A percentile compares a stretch with the other conserved stretches of the same genome.
phyloP scores from a whole-genome alignment of 2,113 vertebrate genomes.

The Cryptomyrus ogoouensis region DNA sequence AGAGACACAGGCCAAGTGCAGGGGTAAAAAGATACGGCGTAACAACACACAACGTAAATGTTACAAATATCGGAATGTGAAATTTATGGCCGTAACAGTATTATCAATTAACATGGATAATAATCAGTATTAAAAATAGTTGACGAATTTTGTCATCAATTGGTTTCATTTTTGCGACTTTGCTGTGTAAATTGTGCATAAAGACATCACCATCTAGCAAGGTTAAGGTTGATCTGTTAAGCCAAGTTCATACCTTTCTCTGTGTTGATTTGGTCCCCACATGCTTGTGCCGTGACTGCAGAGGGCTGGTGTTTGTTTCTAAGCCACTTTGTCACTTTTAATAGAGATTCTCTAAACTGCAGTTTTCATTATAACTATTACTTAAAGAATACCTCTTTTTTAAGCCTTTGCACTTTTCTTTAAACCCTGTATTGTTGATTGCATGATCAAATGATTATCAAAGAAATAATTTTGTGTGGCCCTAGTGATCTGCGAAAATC shows the following conservation, averaged over 20 bases:
- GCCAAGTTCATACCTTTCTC: neutral
- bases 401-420: neutral
- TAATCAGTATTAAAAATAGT: neutral
- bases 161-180: neutral
- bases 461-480: neutral
- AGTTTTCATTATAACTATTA: neutral
- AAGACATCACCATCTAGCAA: neutral
- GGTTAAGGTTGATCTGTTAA: neutral
- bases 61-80: neutral
- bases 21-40: neutral
- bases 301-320: neutral
- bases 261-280: neutral
- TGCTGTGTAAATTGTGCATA: neutral
- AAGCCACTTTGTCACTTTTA: neutral
- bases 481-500: neutral
- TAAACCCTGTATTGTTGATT: neutral
- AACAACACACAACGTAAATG: neutral
- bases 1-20: neutral
- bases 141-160: neutral
- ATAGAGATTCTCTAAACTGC: neutral
- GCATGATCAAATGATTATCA: neutral
- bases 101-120: neutral
- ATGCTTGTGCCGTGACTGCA: neutral
- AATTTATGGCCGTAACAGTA: neutral
- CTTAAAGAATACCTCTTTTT: neutral